These are phyloP conservation scores for Dysidea cf. avara DNA, from an alignment of 37 sponge, comb jelly and placozoan species.

Conservation along the genomic window DNA sequence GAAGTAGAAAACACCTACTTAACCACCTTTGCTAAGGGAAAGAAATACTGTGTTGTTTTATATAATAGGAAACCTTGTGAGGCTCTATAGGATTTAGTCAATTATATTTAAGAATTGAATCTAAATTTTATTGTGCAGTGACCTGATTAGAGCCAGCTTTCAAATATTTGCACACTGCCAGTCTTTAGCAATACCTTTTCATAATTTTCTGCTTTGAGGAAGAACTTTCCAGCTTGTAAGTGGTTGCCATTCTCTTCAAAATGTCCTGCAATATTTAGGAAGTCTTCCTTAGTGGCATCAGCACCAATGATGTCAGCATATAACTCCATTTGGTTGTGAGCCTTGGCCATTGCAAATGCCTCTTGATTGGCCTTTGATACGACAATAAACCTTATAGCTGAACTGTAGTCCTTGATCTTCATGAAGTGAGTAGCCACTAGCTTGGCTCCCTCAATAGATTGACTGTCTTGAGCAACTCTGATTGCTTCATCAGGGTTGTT, in stretches of 20 bases:
- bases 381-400: conserved; percentile 91
- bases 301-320: conserved; percentile 92
- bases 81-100: too few species aligned
- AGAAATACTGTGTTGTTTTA: too few species aligned
- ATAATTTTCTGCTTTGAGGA: conserved; percentile 69
- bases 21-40: too few species aligned
- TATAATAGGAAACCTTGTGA: too few species aligned
- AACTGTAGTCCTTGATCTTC: conserved; percentile 73
- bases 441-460: conserved; percentile 87
- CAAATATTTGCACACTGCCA: too few species aligned
- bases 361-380: conserved; percentile 86
- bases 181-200: conserved; percentile 62
- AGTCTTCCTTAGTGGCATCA: conserved; percentile 81
- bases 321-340: conserved; percentile 74
- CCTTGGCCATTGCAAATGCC: conserved; percentile 89
- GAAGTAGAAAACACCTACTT: too few species aligned
- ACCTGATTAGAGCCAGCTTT: too few species aligned
- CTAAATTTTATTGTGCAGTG: too few species aligned
- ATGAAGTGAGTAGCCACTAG: conserved; percentile 94
- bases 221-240: conserved; percentile 84
- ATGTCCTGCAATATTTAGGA: conserved; percentile 72
- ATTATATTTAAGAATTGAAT: too few species aligned
- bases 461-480: conserved; percentile 78
- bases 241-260: conserved; percentile 62
- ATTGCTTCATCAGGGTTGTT: conserved; percentile 89